Conservation (phyloP, 2,888 invertebrate genomes). For the Lasioglossum figueresi region DNA sequence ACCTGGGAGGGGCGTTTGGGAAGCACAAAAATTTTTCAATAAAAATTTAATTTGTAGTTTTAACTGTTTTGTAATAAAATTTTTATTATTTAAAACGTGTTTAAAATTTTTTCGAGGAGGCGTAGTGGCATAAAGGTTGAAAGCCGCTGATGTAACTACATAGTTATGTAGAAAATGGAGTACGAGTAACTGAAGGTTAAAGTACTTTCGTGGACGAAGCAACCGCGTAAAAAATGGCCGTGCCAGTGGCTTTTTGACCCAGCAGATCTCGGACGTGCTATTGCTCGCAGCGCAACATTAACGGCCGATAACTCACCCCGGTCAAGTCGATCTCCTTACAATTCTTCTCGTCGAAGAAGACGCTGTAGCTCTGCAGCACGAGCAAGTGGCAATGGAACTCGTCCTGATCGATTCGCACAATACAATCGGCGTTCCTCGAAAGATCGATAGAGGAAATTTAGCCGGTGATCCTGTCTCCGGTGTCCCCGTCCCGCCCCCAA, state of each 20-base stretch:
- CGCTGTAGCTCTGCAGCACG: constrained; percentile 89
- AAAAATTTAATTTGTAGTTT: too few relatives aligned
- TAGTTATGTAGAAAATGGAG: too few relatives aligned
- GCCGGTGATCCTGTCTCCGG: constrained; percentile 1
- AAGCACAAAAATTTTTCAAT: too few relatives aligned
- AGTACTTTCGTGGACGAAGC: neutral
- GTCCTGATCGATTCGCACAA: constrained; percentile 87
- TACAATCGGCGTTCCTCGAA: constrained; percentile 88
- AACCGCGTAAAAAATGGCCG: neutral
- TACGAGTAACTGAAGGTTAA: too few relatives aligned
- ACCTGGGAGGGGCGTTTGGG: too few relatives aligned
- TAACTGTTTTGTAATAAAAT: too few relatives aligned
- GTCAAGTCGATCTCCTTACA: constrained; percentile 79
- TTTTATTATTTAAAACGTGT: too few relatives aligned
- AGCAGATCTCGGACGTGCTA: neutral
- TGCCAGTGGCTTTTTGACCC: neutral
- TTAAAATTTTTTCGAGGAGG: too few relatives aligned
- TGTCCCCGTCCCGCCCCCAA: neutral
- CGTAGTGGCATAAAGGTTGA: too few relatives aligned
- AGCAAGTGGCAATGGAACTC: constrained; percentile 89
- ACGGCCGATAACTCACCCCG: constrained; percentile 71
- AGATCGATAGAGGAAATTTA: constrained; percentile 54
- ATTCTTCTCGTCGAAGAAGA: constrained; percentile 86
- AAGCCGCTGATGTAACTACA: too few relatives aligned
- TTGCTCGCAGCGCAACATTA: neutral